Evolutionary conservation across 53 echinoderm and acorn worm species (phyloP).

Genomic region (Stichopus horrens): DNA sequence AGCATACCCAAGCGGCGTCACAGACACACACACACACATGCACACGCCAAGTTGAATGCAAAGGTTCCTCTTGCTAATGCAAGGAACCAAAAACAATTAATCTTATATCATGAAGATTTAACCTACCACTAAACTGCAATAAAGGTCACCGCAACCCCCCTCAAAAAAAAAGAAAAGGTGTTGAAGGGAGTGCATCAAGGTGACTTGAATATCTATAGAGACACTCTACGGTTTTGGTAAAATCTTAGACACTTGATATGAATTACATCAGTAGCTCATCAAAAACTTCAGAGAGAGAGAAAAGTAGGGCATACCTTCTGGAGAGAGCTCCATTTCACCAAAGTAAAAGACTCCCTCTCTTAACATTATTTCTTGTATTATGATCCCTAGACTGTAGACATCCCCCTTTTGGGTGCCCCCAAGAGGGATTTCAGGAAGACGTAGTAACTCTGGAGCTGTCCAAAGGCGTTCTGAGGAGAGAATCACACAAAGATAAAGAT

Average conservation of each 20-base stretch:
- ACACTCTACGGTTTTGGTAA: neutral
- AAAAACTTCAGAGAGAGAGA: neutral
- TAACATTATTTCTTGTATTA: constrained; percentile 92
- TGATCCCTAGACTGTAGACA: constrained; percentile 90
- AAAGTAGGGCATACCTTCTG: constrained; percentile 69
- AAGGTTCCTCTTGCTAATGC: no score
- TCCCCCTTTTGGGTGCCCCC: constrained; percentile 93
- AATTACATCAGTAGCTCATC: no score
- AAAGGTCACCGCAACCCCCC: no score
- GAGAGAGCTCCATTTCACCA: constrained; percentile 82
- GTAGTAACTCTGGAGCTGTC: constrained; percentile 91
- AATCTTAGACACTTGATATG: neutral
- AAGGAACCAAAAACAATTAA: no score
- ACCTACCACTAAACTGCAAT: no score
- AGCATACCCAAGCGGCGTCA: no score
- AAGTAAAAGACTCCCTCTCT: constrained; percentile 92
- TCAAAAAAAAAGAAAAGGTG: neutral
- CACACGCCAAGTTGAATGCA: no score
- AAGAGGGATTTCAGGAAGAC: constrained; percentile 76
- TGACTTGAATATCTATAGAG: neutral
- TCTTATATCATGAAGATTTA: no score
- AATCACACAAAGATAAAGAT: neutral
- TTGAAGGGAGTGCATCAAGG: neutral
- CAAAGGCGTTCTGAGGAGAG: constrained; percentile 78
- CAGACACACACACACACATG: no score